Conservation (phyloP, 2,113 vertebrate genomes). For the Nipponia nippon region DNA sequence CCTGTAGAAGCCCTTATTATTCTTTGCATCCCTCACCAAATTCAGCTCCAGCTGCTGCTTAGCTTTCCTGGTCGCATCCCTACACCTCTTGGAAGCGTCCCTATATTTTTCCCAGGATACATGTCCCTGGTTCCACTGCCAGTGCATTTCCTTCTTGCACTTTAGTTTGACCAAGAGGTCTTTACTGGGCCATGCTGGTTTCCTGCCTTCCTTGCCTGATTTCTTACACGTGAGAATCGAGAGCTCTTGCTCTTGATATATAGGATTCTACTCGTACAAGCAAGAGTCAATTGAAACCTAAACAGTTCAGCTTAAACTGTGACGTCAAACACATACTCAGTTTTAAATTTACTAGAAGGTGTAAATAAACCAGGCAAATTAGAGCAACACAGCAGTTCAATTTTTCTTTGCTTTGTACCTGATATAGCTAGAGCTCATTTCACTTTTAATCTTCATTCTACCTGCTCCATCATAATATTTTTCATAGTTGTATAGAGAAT, state of each 20-base stretch:
- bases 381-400: background rate
- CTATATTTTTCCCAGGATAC: background rate
- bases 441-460: background rate
- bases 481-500: background rate
- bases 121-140: background rate
- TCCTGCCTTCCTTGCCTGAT: background rate
- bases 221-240: background rate
- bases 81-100: background rate
- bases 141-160: background rate
- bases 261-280: background rate
- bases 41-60: background rate
- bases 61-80: background rate
- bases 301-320: background rate
- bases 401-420: background rate
- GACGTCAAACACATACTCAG: background rate
- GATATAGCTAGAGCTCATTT: background rate
- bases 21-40: background rate
- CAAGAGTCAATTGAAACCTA: background rate
- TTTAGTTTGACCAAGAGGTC: background rate
- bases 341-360: background rate
- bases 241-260: background rate
- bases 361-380: background rate
- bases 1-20: background rate
- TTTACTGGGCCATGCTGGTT: background rate
- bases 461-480: background rate